Conservation (phyloP, 2,113 vertebrate genomes). For the Aramus guarauna region DNA sequence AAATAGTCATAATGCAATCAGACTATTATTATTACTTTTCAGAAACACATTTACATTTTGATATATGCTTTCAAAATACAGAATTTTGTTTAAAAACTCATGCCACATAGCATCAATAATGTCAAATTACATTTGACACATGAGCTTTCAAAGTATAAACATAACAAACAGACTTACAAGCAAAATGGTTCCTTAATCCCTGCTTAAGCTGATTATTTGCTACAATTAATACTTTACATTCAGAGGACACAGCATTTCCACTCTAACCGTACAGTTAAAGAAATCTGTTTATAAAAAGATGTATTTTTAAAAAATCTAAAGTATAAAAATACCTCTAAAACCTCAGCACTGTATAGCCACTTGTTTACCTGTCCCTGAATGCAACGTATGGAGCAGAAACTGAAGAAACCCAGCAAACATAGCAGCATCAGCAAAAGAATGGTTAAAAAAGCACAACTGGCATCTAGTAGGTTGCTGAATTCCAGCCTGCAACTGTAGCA, state of each 20-base stretch:
- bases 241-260: background rate
- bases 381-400: conserved; percentile 70
- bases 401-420: conserved; percentile 78
- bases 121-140: background rate
- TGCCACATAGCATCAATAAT: background rate
- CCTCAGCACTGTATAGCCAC: background rate
- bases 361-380: conserved; percentile 79
- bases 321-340: background rate
- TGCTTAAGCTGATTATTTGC: background rate
- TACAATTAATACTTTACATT: background rate
- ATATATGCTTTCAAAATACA: background rate
- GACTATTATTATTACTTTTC: background rate
- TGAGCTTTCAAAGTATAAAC: background rate
- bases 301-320: background rate
- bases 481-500: conserved; percentile 51
- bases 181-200: conserved; percentile 46
- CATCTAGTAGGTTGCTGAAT: conserved; percentile 57
- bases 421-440: conserved; percentile 63
- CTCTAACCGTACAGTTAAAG: background rate
- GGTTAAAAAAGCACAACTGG: conserved; percentile 62
- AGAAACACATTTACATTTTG: background rate
- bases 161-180: conserved; percentile 7
- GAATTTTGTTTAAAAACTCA: conserved; percentile 2
- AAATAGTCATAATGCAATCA: background rate
- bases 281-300: background rate